A percentile compares a stretch with the other conserved stretches of the same genome.
Conservation (phyloP, 2,888 invertebrate species). For the Julus scanicus region DNA sequence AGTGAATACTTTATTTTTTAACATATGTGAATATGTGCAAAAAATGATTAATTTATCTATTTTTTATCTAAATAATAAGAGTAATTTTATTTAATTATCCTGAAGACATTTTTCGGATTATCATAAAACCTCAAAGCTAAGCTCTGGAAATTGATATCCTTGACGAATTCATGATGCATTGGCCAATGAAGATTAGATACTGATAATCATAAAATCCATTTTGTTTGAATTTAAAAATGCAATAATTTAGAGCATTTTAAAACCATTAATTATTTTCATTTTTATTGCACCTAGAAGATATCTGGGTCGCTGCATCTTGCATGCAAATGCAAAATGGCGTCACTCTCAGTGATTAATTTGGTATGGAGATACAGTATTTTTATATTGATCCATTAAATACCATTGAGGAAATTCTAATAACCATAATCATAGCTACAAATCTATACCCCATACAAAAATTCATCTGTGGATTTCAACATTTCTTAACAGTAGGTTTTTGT, state of each 20-base stretch:
- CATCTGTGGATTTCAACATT: no score
- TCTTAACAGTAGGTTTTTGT: no score
- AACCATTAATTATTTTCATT: background rate
- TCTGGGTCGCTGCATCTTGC: background rate
- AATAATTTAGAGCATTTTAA: background rate
- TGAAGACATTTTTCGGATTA: no score
- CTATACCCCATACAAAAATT: no score
- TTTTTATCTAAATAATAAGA: no score
- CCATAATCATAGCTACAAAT: no score
- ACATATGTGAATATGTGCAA: no score
- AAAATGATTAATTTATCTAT: no score
- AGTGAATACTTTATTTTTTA: no score
- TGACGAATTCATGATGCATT: background rate
- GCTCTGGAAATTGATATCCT: background rate
- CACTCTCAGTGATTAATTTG: background rate
- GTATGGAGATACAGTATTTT: background rate
- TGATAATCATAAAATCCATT: background rate
- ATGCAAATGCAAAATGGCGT: background rate
- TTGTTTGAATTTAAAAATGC: background rate
- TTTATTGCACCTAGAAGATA: background rate
- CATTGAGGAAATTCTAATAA: no score
- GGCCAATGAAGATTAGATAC: background rate
- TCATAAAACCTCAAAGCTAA: background rate
- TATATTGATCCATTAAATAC: no score
- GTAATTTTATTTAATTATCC: no score